Evolutionary conservation across 2,113 vertebrate genomes (phyloP).

Genomic region (mouse (Mus musculus)): DNA sequence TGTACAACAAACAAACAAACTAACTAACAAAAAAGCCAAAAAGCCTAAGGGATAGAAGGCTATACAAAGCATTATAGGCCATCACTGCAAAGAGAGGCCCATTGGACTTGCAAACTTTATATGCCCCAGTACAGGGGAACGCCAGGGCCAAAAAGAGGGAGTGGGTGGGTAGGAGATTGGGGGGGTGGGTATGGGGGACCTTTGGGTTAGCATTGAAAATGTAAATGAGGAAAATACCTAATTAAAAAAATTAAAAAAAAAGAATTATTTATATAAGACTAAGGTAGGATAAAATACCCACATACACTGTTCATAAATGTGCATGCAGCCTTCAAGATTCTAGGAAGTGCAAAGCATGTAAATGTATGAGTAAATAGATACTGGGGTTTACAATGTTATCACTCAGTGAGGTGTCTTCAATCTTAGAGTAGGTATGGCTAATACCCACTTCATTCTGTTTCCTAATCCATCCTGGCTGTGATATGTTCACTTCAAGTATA

Average conservation of each 20-base stretch:
- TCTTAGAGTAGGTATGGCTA: too few relatives aligned
- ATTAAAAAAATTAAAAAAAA: too few relatives aligned
- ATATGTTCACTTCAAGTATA: not conserved
- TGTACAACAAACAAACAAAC: not conserved
- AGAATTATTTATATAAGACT: not conserved
- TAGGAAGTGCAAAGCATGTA: not conserved
- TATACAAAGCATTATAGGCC: not conserved
- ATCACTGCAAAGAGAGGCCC: too few relatives aligned
- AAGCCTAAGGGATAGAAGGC: not conserved
- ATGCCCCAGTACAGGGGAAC: too few relatives aligned
- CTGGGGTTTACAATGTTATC: rapidly evolving
- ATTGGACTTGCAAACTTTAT: too few relatives aligned
- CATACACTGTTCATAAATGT: not conserved
- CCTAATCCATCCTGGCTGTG: not conserved
- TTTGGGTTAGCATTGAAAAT: too few relatives aligned
- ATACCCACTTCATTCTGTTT: not conserved
- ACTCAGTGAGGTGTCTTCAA: not conserved
- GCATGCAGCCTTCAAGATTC: not conserved
- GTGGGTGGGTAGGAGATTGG: too few relatives aligned
- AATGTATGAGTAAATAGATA: not conserved
- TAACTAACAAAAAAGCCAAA: too few relatives aligned
- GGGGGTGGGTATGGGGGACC: too few relatives aligned
- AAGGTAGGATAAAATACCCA: not conserved
- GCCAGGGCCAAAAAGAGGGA: too few relatives aligned
- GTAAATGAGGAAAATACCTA: too few relatives aligned